Conservation (phyloP, 2,888 invertebrate species). For the Glyphotaelius pellucidus region DNA sequence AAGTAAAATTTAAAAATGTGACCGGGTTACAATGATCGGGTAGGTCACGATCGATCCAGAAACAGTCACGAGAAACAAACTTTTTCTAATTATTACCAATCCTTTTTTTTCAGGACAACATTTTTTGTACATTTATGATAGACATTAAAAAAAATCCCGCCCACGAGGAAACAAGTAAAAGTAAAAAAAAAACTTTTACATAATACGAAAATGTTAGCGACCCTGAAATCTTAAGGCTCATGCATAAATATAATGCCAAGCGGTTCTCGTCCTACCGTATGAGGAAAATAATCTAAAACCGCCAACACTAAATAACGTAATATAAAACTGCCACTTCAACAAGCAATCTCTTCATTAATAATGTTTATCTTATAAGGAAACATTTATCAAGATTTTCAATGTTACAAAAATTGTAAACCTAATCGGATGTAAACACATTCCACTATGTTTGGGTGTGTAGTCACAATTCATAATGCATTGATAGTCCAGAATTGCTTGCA, state of each 20-base stretch:
- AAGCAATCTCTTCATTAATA: not conserved
- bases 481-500: too few species aligned
- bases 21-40: too few species aligned
- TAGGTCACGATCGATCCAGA: too few species aligned
- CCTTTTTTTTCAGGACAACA: too few species aligned
- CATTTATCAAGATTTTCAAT: slow-evolving; percentile 2
- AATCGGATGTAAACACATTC: not conserved
- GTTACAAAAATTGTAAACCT: not conserved
- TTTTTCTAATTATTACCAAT: too few species aligned
- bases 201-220: not conserved
- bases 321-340: not conserved
- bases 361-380: not conserved
- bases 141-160: not conserved
- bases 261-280: not conserved
- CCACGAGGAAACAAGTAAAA: not conserved
- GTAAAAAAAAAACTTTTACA: not conserved
- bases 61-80: too few species aligned
- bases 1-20: too few species aligned
- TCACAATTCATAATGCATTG: not conserved
- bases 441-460: not conserved
- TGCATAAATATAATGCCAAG: not conserved
- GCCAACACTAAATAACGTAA: not conserved
- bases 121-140: not conserved
- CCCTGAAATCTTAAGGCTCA: not conserved
- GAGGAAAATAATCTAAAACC: not conserved